Evolutionary conservation across 2,888 invertebrate species (phyloP).

Genomic region (Tetragnatha montana): DNA sequence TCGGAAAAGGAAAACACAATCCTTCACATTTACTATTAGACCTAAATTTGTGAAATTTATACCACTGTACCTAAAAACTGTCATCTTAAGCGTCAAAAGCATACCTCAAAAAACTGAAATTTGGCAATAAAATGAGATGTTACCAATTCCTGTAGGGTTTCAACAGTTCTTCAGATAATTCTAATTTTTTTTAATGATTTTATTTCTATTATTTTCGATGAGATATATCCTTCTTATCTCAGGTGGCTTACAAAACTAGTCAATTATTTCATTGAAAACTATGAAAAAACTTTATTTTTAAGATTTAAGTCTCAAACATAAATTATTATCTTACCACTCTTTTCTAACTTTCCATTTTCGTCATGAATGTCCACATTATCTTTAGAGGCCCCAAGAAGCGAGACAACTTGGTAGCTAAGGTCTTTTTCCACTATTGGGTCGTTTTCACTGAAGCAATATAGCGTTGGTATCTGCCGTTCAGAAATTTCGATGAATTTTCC

Average conservation of each 20-base stretch:
- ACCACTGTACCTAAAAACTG: no score
- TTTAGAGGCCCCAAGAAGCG: conserved; percentile 45
- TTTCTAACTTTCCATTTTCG: conserved; percentile 26
- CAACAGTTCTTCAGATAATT: not conserved
- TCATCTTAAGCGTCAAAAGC: no score
- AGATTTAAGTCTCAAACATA: not conserved
- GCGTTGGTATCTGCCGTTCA: conserved; percentile 39
- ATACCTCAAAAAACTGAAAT: no score
- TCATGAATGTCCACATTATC: conserved; percentile 59
- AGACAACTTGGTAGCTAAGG: conserved; percentile 47
- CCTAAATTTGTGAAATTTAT: no score
- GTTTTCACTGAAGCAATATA: conserved; percentile 61
- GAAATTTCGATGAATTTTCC: conserved; percentile 38
- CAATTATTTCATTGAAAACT: not conserved
- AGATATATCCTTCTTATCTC: not conserved
- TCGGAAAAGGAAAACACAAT: no score
- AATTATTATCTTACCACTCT: conserved; percentile 22
- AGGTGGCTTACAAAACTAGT: not conserved
- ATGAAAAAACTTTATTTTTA: not conserved
- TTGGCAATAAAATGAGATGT: no score
- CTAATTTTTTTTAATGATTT: not conserved
- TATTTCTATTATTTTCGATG: not conserved
- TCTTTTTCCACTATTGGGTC: conserved; percentile 59
- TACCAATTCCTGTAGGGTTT: not conserved
- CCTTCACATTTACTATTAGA: no score